phyloP scores from a whole-genome alignment of 64 coral and sea anemone species.

The Dendrophyllia cribrosa region DNA sequence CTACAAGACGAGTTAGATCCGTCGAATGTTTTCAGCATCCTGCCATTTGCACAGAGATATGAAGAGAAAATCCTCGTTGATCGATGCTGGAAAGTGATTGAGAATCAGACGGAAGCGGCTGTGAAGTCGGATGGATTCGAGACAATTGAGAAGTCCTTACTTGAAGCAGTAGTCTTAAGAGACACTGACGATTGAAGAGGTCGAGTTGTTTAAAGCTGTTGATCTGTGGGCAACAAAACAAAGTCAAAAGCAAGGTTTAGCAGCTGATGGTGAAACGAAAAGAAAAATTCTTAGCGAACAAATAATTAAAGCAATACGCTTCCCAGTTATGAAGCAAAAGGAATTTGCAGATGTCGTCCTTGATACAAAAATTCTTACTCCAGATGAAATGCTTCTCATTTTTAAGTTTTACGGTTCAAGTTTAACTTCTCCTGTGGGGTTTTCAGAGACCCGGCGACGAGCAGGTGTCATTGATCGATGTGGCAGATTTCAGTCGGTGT shows the following conservation, averaged over 20 bases:
- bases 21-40: slow-evolving; percentile 3
- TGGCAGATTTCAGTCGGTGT: too few species aligned
- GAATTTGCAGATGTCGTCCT: slow-evolving; percentile 3
- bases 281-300: slow-evolving; percentile 7
- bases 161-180: neutral
- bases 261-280: neutral
- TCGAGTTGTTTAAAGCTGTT: neutral
- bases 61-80: neutral
- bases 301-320: neutral
- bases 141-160: slow-evolving; percentile 15
- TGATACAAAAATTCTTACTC: neutral
- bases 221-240: slow-evolving; percentile 5
- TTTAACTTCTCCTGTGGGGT: neutral
- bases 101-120: neutral
- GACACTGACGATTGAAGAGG: neutral
- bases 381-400: neutral
- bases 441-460: neutral
- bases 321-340: neutral
- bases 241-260: neutral
- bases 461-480: too few species aligned
- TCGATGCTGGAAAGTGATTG: slow-evolving; percentile 1
- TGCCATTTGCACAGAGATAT: neutral
- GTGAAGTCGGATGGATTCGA: neutral
- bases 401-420: neutral
- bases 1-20: neutral